Evolutionary conservation across 92 coral and sea anemone species (phyloP).

Genomic region (Isaurus tuberculatus): DNA sequence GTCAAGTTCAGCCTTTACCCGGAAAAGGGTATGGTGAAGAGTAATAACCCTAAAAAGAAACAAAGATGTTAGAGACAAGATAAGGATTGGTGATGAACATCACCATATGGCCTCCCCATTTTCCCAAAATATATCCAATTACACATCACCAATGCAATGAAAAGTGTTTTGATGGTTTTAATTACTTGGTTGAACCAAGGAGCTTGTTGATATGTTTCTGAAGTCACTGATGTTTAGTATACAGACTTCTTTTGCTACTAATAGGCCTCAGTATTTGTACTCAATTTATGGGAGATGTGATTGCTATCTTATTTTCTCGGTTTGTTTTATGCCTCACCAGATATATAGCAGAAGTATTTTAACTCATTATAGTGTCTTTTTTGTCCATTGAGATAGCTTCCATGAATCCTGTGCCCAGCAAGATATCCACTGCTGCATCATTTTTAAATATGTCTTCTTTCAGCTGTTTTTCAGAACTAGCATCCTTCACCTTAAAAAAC

Average conservation of each 20-base stretch:
- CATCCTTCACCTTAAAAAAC: constrained; percentile 38
- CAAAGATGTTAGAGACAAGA: constrained; percentile 27
- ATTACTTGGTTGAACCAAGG: constrained; percentile 39
- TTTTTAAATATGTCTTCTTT: constrained; percentile 46
- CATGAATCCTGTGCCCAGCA: constrained; percentile 53
- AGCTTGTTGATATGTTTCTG: constrained; percentile 18
- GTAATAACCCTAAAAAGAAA: constrained; percentile 51
- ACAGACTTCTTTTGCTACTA: constrained; percentile 38
- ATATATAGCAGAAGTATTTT: constrained; percentile 31
- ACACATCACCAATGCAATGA: constrained; percentile 31
- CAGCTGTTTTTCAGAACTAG: constrained; percentile 39
- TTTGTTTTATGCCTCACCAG: constrained; percentile 37
- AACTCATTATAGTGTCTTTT: constrained; percentile 45
- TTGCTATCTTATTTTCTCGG: constrained; percentile 35
- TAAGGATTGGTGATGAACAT: constrained; percentile 35
- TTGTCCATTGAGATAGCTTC: constrained; percentile 43
- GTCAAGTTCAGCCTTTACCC: constrained; percentile 55
- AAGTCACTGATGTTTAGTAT: constrained; percentile 21
- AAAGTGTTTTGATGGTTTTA: constrained; percentile 20
- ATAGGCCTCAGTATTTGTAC: constrained; percentile 36
- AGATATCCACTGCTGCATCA: constrained; percentile 45
- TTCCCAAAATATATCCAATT: constrained; percentile 16
- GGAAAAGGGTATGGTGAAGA: constrained; percentile 52
- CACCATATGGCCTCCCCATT: constrained; percentile 29
- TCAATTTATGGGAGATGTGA: constrained; percentile 34